phyloP scores from a whole-genome alignment of 2,113 vertebrate species.

The Forbesichthys agassizii region DNA sequence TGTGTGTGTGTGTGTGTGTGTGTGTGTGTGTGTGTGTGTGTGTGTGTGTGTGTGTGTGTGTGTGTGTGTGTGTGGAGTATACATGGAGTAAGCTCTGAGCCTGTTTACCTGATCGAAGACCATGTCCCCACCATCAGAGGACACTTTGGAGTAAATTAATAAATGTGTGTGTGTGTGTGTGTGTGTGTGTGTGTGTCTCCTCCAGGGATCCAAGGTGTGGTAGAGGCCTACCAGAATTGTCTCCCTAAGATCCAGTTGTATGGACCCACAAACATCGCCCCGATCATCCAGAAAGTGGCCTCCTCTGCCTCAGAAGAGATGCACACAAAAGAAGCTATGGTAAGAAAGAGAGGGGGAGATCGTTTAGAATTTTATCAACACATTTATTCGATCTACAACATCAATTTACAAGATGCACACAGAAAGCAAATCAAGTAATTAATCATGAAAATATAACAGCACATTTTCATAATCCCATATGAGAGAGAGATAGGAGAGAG shows the following conservation, averaged over 20 bases:
- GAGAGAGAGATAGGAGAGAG: no score
- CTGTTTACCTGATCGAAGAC: conserved; percentile 1
- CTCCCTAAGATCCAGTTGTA: conserved; percentile 97
- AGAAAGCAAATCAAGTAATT: no score
- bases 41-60: neutral
- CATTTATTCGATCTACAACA: no score
- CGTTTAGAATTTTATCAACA: no score
- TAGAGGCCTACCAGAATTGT: conserved; percentile 98
- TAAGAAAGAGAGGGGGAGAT: conserved; percentile 68
- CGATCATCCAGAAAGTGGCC: conserved; percentile 98
- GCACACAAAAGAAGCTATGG: conserved; percentile 95
- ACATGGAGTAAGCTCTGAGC: neutral
- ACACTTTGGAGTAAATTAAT: conserved; percentile 35
- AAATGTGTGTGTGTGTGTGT: conserved; percentile 1
- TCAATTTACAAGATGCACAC: no score
- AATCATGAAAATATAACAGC: no score
- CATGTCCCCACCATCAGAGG: conserved; percentile 23
- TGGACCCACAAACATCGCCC: conserved; percentile 97
- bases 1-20: no score
- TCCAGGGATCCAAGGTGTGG: conserved; percentile 95
- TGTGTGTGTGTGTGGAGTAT: conserved; percentile 14
- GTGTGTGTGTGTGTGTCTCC: conserved; percentile 6
- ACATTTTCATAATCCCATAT: no score
- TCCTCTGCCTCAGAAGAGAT: conserved; percentile 95
- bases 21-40: conserved; percentile 7